Conservation (phyloP, 1,140 invertebrate genomes). For the Ectropis grisescens region DNA sequence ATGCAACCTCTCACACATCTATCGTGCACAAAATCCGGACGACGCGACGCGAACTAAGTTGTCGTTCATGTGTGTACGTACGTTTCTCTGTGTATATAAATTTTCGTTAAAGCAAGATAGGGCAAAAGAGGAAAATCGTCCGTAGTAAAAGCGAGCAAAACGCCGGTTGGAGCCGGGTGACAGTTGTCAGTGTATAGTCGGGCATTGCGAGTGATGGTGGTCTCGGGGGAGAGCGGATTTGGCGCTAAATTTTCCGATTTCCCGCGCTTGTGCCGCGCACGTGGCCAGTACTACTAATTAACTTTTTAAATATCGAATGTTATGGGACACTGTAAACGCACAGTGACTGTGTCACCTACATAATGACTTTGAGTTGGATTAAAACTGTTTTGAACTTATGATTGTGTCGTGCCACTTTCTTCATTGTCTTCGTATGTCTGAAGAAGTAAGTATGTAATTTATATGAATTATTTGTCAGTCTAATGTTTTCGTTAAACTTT, state of each 20-base stretch:
- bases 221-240: constrained; percentile 28
- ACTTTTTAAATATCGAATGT: constrained; percentile 8
- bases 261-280: constrained; percentile 38
- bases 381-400: constrained; percentile 35
- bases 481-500: no score
- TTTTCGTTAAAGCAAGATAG: constrained; percentile 57
- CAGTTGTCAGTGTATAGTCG: constrained; percentile 51
- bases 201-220: constrained; percentile 45
- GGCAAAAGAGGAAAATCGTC: constrained; percentile 50
- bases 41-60: constrained; percentile 21
- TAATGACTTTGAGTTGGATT: no score
- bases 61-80: constrained; percentile 44
- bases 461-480: no score
- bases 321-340: no score
- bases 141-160: constrained; percentile 47
- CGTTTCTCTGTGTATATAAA: constrained; percentile 33
- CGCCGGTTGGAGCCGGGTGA: constrained; percentile 30
- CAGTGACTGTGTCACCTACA: no score
- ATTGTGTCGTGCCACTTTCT: constrained; percentile 37
- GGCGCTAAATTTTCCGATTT: constrained; percentile 40
- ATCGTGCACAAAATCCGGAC: constrained; percentile 17
- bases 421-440: constrained; percentile 34
- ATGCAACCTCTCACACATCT: constrained; percentile 28
- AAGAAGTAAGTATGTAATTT: constrained; percentile 33
- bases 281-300: constrained; percentile 21